A percentile compares a stretch with the other conserved stretches of the same genome.
These are phyloP conservation scores for Tortrix viridana DNA, from an alignment of 2,888 invertebrate species.

Conservation along the genomic window DNA sequence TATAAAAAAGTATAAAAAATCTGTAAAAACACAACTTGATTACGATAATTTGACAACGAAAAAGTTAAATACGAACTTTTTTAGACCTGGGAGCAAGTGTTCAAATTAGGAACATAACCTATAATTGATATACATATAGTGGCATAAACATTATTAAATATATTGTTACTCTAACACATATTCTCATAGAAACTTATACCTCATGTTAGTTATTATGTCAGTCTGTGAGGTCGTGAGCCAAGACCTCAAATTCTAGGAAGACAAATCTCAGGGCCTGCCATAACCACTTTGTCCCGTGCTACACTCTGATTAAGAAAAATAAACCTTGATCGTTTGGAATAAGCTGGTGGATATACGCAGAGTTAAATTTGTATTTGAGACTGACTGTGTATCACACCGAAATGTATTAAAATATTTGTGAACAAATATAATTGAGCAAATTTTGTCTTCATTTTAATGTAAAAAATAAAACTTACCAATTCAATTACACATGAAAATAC, in stretches of 20 bases:
- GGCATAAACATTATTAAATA: too few relatives aligned
- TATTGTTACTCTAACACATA: not conserved
- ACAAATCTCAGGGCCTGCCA: slow-evolving; percentile 50
- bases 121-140: too few relatives aligned
- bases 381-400: slow-evolving; percentile 46
- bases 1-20: too few relatives aligned
- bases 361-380: slow-evolving; percentile 21
- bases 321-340: slow-evolving; percentile 23
- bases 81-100: too few relatives aligned
- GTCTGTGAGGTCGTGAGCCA: slow-evolving; percentile 50
- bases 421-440: not conserved
- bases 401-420: not conserved
- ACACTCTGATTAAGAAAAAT: slow-evolving; percentile 8
- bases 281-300: slow-evolving; percentile 16
- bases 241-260: slow-evolving; percentile 56
- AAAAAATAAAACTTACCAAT: too few relatives aligned
- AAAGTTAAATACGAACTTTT: too few relatives aligned
- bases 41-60: too few relatives aligned
- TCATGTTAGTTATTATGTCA: slow-evolving; percentile 35
- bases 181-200: slow-evolving; percentile 2
- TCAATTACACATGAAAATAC: too few relatives aligned
- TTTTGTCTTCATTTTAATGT: not conserved
- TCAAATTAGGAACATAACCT: too few relatives aligned
- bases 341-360: slow-evolving; percentile 32
- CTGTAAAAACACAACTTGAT: too few relatives aligned